A percentile compares a stretch with the other conserved stretches of the same genome.
Conservation (phyloP, 2,797 vertebrate genomes). For the Philypnodon macrostomus region DNA sequence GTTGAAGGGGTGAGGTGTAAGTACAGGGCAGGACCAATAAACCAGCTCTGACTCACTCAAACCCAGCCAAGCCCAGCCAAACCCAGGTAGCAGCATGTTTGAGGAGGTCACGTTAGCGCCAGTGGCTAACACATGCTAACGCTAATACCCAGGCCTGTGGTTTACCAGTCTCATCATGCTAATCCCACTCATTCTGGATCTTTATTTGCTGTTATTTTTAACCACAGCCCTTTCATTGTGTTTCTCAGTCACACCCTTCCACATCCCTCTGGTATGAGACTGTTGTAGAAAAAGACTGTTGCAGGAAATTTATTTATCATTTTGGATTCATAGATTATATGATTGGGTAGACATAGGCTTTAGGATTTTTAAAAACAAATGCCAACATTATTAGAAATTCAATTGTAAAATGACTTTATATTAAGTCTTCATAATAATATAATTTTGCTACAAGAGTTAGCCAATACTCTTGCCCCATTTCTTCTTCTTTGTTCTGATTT, state of each 20-base stretch:
- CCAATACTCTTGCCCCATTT: slow-evolving; percentile 5
- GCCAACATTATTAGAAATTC: no score
- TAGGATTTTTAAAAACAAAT: no score
- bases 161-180: slow-evolving; percentile 50
- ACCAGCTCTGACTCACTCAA: slow-evolving; percentile 39
- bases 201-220: slow-evolving; percentile 72
- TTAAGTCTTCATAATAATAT: no score
- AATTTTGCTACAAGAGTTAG: no score
- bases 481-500: slow-evolving; percentile 29
- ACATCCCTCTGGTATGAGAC: slow-evolving; percentile 32
- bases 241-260: slow-evolving; percentile 63
- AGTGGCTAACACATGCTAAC: slow-evolving; percentile 6
- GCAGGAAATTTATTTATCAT: no score
- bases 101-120: slow-evolving; percentile 14
- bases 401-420: no score
- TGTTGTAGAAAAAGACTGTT: not conserved
- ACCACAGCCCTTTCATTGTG: slow-evolving; percentile 67
- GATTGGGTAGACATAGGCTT: no score
- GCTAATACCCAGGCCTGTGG: slow-evolving; percentile 31
- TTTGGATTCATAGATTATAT: no score
- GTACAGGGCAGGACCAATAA: slow-evolving; percentile 43
- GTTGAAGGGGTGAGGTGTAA: no score
- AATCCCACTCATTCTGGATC: slow-evolving; percentile 55
- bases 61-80: not conserved
- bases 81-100: slow-evolving; percentile 13